Evolutionary conservation across 1,140 invertebrate species (phyloP), one percentile per base, ranked within the genome.

Genomic region (Drosophila busckii): DNA sequence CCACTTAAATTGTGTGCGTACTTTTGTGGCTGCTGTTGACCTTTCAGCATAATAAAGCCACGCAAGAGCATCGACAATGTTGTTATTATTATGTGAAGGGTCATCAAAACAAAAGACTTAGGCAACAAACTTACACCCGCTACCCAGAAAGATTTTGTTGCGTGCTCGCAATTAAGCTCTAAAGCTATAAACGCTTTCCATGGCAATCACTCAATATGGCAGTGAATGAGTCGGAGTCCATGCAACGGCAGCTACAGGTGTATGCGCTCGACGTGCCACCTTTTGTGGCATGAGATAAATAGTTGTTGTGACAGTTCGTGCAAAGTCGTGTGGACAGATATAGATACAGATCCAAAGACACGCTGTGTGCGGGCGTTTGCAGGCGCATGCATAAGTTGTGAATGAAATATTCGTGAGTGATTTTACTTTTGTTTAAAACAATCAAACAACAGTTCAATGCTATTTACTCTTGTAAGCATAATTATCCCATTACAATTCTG

Each of bases 231-330:
- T 45, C 50, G 41, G 34, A 34, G 48, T 29, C 16, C 26, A 45
- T 16, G 31, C 17, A 8, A 22, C 4, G 13, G 46, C 7, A 6
- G 13, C 28, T 32, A 22, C 20, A 28, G 41, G n/a, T 45, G 48
- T 58, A 63, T 58, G 60, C 45, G 46, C 38, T 42, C 40, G 8
- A 52, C 60, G 38, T 63, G 59, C 59, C 44, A 61, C 45, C 40
- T 15, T 50, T 37, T 40, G 9, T 46, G 38, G 56, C 38, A 50
- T 73, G 60, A n/a, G n/a, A 46, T 80, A 80, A 78, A 71, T 78
- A 62, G 69, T 52, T 80, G 66, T 70, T 80, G 82, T 70, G 76
- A 82, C 75, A 80, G 80, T 80, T 70, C 75, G 75, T 80, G 75
- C 75, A 75, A 40, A 61, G 44, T 38, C 52, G 35, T 61, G 63